These are phyloP conservation scores for Trimorus sp. DNA, from an alignment of 2,888 invertebrate genomes.

Conservation along the genomic window DNA sequence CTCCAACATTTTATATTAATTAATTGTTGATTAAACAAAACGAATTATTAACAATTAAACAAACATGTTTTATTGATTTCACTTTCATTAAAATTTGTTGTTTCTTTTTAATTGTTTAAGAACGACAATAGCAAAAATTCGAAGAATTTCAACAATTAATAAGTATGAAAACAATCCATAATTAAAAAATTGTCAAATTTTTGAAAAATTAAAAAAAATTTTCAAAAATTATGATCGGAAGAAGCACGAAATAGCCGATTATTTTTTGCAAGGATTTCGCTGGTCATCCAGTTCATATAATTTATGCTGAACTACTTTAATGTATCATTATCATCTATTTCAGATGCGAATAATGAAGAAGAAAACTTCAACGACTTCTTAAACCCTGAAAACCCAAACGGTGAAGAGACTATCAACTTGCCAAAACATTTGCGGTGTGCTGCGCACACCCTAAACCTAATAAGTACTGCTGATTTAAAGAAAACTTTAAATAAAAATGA, in stretches of 20 bases:
- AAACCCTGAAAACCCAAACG: background rate
- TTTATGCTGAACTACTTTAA: background rate
- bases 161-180: too few relatives aligned
- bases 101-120: too few relatives aligned
- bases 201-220: too few relatives aligned
- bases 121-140: too few relatives aligned
- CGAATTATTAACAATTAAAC: too few relatives aligned
- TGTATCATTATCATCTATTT: background rate
- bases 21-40: too few relatives aligned
- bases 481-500: background rate
- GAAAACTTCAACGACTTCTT: background rate
- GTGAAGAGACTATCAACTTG: background rate
- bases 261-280: background rate
- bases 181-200: too few relatives aligned
- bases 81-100: too few relatives aligned
- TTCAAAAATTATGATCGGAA: too few relatives aligned
- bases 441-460: constrained; percentile 5
- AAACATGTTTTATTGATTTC: too few relatives aligned
- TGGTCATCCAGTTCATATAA: background rate
- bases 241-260: background rate
- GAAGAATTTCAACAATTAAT: too few relatives aligned
- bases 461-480: background rate
- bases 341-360: background rate
- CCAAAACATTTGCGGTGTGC: background rate
- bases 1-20: too few relatives aligned